A percentile compares a stretch with the other conserved stretches of the same genome.
phyloP scores from a whole-genome alignment of 2,113 vertebrate genomes.

The Rhinogobius similis region DNA sequence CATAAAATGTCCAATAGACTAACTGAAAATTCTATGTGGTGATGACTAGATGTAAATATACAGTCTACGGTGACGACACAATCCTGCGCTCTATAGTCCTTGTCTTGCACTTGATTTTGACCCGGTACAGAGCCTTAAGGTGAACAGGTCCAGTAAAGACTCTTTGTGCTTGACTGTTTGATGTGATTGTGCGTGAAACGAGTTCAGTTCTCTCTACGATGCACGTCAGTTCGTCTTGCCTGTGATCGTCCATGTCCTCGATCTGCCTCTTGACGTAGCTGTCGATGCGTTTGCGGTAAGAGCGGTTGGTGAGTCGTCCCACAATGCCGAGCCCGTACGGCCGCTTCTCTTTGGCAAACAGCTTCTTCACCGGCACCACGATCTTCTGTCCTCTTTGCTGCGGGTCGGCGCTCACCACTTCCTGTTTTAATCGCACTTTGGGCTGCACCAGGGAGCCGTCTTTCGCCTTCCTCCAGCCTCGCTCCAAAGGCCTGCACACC shows the following conservation, averaged over 20 bases:
- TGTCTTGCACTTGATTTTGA: too few relatives aligned
- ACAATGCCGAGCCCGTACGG: conserved; percentile 95
- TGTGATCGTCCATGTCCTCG: conserved; percentile 97
- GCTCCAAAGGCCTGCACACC: conserved; percentile 86
- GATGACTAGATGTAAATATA: too few relatives aligned
- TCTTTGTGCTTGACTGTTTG: too few relatives aligned
- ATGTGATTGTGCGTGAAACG: too few relatives aligned
- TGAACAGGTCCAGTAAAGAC: too few relatives aligned
- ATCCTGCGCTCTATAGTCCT: too few relatives aligned
- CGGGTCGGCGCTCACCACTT: conserved; percentile 87
- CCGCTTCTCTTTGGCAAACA: conserved; percentile 93
- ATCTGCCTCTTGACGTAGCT: conserved; percentile 94
- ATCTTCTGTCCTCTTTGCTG: conserved; percentile 87
- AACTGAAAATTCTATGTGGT: too few relatives aligned
- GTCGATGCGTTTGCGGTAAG: conserved; percentile 95
- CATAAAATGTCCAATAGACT: too few relatives aligned
- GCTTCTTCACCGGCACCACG: conserved; percentile 87
- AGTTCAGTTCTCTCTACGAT: too few relatives aligned
- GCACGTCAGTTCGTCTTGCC: conserved; percentile 67
- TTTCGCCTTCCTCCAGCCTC: conserved; percentile 94
- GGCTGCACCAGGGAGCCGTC: conserved; percentile 81
- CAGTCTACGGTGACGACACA: too few relatives aligned
- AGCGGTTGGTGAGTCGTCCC: conserved; percentile 91
- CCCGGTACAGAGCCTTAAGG: too few relatives aligned
- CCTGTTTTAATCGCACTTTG: conserved; percentile 90